Base-by-base conservation (phyloP, 2,797 vertebrate species). In the Cirrhinus mrigala region DNA sequence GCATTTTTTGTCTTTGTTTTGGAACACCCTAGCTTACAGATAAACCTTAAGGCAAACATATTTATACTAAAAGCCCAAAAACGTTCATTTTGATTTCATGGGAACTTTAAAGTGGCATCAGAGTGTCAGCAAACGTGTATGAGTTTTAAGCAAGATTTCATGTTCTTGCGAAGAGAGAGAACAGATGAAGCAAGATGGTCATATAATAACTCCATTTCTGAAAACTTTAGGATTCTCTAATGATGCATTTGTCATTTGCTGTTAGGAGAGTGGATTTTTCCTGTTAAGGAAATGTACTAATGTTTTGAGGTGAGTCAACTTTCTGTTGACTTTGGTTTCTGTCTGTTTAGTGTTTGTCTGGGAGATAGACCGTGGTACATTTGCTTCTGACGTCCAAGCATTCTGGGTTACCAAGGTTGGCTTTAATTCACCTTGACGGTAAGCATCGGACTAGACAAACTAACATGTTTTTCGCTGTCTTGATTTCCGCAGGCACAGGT, bases 391-490 rank as follows among this genome's bases (percentile, higher is more conserved):
- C 10, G 7, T 64, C 64, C 52, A 14, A 48, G 11, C 20, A 22
- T 77, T 83, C 29, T 56, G 48, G 9, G 33, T 54, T 68, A 2
- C 22, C 16, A 77, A 70, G 76, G 40, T 60, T 71, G 40, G 40
- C 66, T 71, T 60, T 79, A 71, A 85, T 78, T 85, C 77, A 62
- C 22, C 44, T 62, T 62, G 76, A 64, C 66, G 2, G 29, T 50
- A 20, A 16, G 54, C 52, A 44, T 33, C 11, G 37, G 68, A 37
- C 44, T 80, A 62, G 22, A 79, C 76, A 64, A 71, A 33, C 10
- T n/a, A 79, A 27, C 73, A 50, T 70, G 52, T 71, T 79, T 79
- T 58, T 50, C 5, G 1, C 37, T 77, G 33, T 64, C 16, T 22
- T 58, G 7, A 22, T 70, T 70, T 29, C 24, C 69, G 50, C 52